phyloP scores from a whole-genome alignment of 2,888 invertebrate genomes.

The Caenorhabditis sp. region DNA sequence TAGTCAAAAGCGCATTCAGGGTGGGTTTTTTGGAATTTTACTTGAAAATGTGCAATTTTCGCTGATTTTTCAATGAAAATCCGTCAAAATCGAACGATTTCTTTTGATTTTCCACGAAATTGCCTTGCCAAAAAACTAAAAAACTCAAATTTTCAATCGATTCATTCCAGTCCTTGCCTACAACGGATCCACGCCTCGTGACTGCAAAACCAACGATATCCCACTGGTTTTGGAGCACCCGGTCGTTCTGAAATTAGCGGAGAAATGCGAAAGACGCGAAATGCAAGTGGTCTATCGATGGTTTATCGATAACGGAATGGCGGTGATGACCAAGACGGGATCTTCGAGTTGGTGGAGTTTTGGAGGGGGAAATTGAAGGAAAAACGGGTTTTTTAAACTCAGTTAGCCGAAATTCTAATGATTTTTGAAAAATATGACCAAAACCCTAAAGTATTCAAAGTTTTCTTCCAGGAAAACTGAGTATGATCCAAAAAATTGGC shows the following conservation, averaged over 20 bases:
- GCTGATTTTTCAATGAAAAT: too few relatives aligned
- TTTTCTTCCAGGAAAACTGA: conserved; percentile 49
- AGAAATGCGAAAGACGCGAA: background rate
- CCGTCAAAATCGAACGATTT: too few relatives aligned
- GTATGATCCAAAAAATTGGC: conserved; percentile 83
- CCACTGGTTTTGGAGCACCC: conserved; percentile 69
- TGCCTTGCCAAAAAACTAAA: background rate
- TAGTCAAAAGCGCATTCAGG: background rate
- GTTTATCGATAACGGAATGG: conserved; percentile 84
- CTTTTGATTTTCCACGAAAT: conserved; percentile 79
- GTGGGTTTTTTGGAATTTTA: background rate
- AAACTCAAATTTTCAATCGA: background rate
- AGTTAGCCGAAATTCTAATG: too few relatives aligned
- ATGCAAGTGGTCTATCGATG: conserved; percentile 83
- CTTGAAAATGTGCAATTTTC: too few relatives aligned
- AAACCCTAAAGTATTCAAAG: background rate
- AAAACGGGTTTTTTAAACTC: too few relatives aligned
- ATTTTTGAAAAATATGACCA: background rate
- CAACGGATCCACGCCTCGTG: background rate
- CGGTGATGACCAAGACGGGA: conserved; percentile 84
- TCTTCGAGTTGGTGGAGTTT: background rate
- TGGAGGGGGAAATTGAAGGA: too few relatives aligned
- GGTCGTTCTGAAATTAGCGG: background rate
- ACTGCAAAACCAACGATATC: conserved; percentile 27
- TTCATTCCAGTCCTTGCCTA: conserved; percentile 4